Conservation (phyloP, 2,797 vertebrate genomes). For the Rachycentron canadum region DNA sequence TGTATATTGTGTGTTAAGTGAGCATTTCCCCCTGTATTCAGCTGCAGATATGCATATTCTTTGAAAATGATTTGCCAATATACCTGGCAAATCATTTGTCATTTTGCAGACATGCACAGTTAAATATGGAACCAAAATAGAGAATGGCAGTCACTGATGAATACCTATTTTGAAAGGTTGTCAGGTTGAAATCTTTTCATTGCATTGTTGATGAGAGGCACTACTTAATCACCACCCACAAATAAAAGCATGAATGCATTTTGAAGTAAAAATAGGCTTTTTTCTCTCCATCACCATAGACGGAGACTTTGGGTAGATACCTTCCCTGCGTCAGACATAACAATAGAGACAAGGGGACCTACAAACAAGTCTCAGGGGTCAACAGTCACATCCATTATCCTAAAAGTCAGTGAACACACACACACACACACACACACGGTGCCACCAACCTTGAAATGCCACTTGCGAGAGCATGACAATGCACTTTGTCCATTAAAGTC, state of each 20-base stretch:
- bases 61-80: conserved; percentile 15
- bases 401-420: conserved; percentile 60
- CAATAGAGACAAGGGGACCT: conserved; percentile 37
- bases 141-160: conserved; percentile 19
- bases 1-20: not conserved
- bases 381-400: conserved; percentile 58
- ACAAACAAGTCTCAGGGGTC: conserved; percentile 49
- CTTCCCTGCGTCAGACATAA: conserved; percentile 18
- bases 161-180: conserved; percentile 47
- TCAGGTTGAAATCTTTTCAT: conserved; percentile 52
- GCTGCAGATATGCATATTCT: not conserved
- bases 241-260: conserved; percentile 36
- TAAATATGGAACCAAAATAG: conserved; percentile 28
- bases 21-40: not conserved
- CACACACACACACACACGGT: conserved; percentile 32
- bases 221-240: conserved; percentile 22
- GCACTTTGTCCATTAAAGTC: conserved; percentile 50
- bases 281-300: conserved; percentile 6
- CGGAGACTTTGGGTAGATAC: not conserved
- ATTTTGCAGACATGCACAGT: conserved; percentile 9
- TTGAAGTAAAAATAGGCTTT: conserved; percentile 28
- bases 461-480: conserved; percentile 65
- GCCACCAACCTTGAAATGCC: conserved; percentile 64
- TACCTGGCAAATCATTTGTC: conserved; percentile 3
- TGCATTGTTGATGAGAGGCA: conserved; percentile 5